Evolutionary conservation across 2,113 vertebrate genomes (phyloP), one percentile per base, ranked within the genome.

Genomic region (Oryzias javanicus): DNA sequence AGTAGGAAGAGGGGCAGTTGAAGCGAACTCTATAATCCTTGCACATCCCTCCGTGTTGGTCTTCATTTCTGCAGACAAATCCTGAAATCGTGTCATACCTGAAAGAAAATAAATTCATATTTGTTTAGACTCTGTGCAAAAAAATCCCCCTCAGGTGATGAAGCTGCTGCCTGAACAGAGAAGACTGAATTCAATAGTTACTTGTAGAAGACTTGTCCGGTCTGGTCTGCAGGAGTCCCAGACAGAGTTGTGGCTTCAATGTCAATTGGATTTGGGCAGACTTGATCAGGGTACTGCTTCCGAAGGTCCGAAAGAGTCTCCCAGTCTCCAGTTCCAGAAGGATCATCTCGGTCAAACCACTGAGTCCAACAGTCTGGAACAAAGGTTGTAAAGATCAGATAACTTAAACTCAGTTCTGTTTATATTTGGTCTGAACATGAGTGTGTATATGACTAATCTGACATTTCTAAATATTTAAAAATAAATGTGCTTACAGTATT

Each of bases 281-380:
- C 80, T 25, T 60, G 60, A 29, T 63, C 67, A 5, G 81, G 79
- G 42, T 78, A n/a, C 7, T 56, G 49, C 0, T 0, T 6, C 0
- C 4, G 16, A 15, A 85, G 74, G 4, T 4, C 1, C 0, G 0
- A 4, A 6, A 85, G 53, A 10, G 14, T 47, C 60, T 86, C 81
- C 49, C 53, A 72, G 68, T 86, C 79, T 50, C 74, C 75, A 46
- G 12, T 46, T 24, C 49, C 61, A 55, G 15, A 6, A 0, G 79
- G 77, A 12, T 81, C 0, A 3, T 79, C 71, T 20, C 75, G 63
- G 74, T 86, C 76, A 51, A 86, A 78, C 81, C 81, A 86, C 8
- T 67, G n/a, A 4, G 19, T 29, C 67, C 59, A 70, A 47, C 58
- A 62, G n/a, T 42, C 45, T 72, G 55, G 14, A 44, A 59, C 13